Evolutionary conservation across 2,113 vertebrate genomes (phyloP), one percentile per base, ranked within the genome.

Genomic region (Cairina moschata): DNA sequence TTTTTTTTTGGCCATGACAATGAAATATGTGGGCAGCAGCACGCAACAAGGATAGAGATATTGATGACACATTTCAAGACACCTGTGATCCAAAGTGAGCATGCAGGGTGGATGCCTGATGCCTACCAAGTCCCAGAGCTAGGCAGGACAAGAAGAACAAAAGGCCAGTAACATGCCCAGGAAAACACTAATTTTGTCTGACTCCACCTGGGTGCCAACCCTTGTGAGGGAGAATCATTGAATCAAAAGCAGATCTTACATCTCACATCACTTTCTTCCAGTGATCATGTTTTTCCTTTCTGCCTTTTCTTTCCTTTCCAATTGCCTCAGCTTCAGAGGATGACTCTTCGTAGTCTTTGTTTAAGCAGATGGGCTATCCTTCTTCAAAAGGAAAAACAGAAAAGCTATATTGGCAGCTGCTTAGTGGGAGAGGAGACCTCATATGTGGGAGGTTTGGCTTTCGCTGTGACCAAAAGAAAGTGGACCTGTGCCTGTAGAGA

Each of bases 261-360:
- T 48, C 20, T 62, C 32, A 8, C 4, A 11, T 13, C 0, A 0
- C 23, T 55, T 48, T n/a, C 32, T 56, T 63, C 23, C 11, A 21
- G 17, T 48, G 15, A 42, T 68, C 25, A 15, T 63, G 22, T 44
- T 26, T 46, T 7, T 40, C 20, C 36, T 40, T 25, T 59, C 59
- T 81, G 10, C 20, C 8, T 17, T 48, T 46, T 9, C 17, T 46
- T 46, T 22, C 20, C 46, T 48, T 48, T 48, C n/a, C 31, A 17
- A 21, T n/a, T 50, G 50, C 59, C 66, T 74, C n/a, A 74, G 29
- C 9, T 52, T 52, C 50, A 25, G 50, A 65, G n/a, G n/a, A 65
- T 20, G 15, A 50, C 20, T 40, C 66, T 52, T 21, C 12, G 3
- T 52, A 36, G 77, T 6, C 42, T 58, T 63, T 81, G 17, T 29